Conservation (phyloP, 1,140 invertebrate species). For the Anastatus disparis region DNA sequence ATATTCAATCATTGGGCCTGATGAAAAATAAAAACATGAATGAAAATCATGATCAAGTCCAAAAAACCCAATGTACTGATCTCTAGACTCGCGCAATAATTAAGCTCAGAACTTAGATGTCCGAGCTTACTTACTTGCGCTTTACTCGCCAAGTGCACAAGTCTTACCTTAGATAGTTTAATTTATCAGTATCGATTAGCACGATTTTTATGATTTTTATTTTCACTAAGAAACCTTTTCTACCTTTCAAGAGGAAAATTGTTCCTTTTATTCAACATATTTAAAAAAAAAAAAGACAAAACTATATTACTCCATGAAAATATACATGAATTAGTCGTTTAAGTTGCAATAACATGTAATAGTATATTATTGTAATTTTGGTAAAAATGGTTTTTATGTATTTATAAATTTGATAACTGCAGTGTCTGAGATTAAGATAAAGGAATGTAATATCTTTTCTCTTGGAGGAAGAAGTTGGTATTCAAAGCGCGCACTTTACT, state of each 20-base stretch:
- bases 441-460: too few species aligned
- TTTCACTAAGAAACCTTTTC: slow-evolving; percentile 4
- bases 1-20: too few species aligned
- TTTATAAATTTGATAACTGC: too few species aligned
- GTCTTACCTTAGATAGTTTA: slow-evolving; percentile 60
- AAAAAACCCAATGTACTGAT: slow-evolving; percentile 27
- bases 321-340: too few species aligned
- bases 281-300: too few species aligned
- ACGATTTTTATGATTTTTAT: slow-evolving; percentile 51
- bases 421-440: too few species aligned
- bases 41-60: too few species aligned
- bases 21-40: too few species aligned
- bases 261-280: neutral
- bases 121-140: neutral
- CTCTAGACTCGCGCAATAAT: slow-evolving; percentile 15
- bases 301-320: too few species aligned
- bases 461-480: neutral
- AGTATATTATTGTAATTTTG: neutral
- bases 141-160: slow-evolving; percentile 15
- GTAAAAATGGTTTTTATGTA: too few species aligned
- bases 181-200: slow-evolving; percentile 62
- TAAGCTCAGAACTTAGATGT: neutral
- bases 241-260: neutral
- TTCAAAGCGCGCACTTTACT: neutral
- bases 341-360: neutral